Evolutionary conservation across 2,113 vertebrate genomes (phyloP), one percentile per base, ranked within the genome.

Genomic region (Piprites chloris): DNA sequence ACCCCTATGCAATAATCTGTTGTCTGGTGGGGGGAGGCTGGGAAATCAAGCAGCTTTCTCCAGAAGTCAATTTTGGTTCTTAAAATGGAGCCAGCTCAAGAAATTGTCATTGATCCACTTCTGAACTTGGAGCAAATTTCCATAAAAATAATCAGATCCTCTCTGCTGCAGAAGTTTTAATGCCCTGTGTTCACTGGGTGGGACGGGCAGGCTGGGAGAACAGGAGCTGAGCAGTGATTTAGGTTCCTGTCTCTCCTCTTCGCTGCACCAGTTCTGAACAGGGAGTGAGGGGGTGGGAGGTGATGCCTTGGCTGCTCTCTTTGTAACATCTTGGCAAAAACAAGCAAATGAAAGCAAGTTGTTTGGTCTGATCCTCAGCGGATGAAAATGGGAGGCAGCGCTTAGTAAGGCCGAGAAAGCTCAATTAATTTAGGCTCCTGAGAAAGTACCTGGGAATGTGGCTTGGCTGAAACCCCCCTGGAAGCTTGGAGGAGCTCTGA

Each of bases 31-130:
- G 87, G 74, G 50, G 72, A 88, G 92, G 80, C 69, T 89, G 89
- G 84, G 66, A 94, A 96, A 94, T 92, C 91, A 94, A 89, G 94
- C 91, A 79, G 74, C 81, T 89, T 89, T 89, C 93, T 95, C 81
- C 81, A 81, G 90, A 91, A 97, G 93, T 94, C 93, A 96, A 96
- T 97, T 97, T 86, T 91, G 87, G 87, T 69, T 67, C 91, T 95
- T 89, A 83, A 93, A 97, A 82, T 59, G 84, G 69, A 95, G 89
- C 78, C 78, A 79, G 91, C 87, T 85, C 21, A 19, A 96, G 95
- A 96, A 94, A 97, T 96, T 95, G 93, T 81, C 89, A 96, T 96
- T 96, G 96, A 96, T 95, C 95, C 91, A 56, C 77, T 95, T 85
- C 87, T 96, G 81, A 96, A 96, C 77, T 75, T 58, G 77, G 89